These are phyloP conservation scores for Zaprionus lineosus DNA, from an alignment of 2,888 invertebrate genomes.

Conservation along the genomic window DNA sequence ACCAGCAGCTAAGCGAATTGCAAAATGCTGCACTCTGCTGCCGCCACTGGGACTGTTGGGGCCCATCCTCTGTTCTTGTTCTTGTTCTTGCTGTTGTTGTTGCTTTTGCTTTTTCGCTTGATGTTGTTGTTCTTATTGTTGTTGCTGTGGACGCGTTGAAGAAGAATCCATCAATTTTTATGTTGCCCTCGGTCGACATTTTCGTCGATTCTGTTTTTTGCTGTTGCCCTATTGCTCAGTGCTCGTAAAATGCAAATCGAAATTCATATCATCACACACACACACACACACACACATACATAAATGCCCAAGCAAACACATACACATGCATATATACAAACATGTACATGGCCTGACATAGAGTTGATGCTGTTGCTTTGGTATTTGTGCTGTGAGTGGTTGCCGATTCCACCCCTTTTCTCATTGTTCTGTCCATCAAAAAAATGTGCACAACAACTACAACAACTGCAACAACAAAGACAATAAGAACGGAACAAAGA, in stretches of 20 bases:
- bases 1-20: conserved; percentile 45
- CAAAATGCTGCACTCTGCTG: conserved; percentile 35
- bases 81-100: conserved; percentile 16
- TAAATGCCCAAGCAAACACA: too few relatives aligned
- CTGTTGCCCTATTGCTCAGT: conserved; percentile 39
- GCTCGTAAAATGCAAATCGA: conserved; percentile 79
- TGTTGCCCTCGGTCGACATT: conserved; percentile 76
- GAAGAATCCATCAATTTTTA: conserved; percentile 81
- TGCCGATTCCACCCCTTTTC: conserved; percentile 82
- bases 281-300: conserved; percentile 32
- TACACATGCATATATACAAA: too few relatives aligned
- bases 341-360: not conserved
- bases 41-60: conserved; percentile 2
- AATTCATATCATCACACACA: conserved; percentile 60
- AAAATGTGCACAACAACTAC: conserved; percentile 51
- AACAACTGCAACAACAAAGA: conserved; percentile 17
- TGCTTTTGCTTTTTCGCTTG: conserved; percentile 2
- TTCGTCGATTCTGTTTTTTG: conserved; percentile 72
- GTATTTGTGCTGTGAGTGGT: conserved; percentile 53
- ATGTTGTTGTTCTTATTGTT: conserved; percentile 31
- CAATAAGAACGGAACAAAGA: conserved; percentile 34
- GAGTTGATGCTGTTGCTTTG: conserved; percentile 24
- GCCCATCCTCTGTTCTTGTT: conserved; percentile 27
- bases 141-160: conserved; percentile 64
- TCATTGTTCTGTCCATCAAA: conserved; percentile 83